phyloP scores from a whole-genome alignment of 2,113 vertebrate species.

The Morone chrysops region DNA sequence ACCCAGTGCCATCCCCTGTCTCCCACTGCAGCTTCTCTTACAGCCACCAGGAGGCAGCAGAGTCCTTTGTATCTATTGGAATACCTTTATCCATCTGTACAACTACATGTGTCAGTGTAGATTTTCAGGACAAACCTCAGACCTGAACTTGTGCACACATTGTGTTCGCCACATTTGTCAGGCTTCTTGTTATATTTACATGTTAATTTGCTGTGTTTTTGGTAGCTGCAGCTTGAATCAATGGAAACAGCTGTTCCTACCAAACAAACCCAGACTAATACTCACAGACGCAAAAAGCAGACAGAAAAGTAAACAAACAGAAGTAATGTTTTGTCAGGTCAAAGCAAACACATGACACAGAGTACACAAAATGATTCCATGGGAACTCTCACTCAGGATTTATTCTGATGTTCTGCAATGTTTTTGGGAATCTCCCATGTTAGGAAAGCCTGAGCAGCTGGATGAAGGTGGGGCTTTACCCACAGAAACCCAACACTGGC shows the following conservation, averaged over 20 bases:
- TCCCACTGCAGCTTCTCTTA: background rate
- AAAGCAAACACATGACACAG: slow-evolving; percentile 53
- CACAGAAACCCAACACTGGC: slow-evolving; percentile 50
- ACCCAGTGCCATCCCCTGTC: background rate
- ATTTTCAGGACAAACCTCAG: background rate
- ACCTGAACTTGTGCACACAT: background rate
- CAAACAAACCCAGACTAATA: slow-evolving; percentile 59
- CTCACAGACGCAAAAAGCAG: slow-evolving; percentile 32
- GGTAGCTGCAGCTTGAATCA: slow-evolving; percentile 42
- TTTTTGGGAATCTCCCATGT: slow-evolving; percentile 58
- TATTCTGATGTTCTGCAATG: slow-evolving; percentile 14
- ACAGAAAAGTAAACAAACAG: slow-evolving; percentile 53
- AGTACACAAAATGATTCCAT: slow-evolving; percentile 36
- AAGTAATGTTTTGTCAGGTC: slow-evolving; percentile 61
- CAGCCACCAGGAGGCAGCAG: slow-evolving; percentile 60
- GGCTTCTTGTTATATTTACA: slow-evolving; percentile 20
- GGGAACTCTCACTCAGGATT: slow-evolving; percentile 63
- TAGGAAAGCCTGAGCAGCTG: slow-evolving; percentile 67
- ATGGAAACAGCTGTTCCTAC: slow-evolving; percentile 72
- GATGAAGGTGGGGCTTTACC: slow-evolving; percentile 58
- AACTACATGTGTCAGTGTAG: slow-evolving; percentile 1
- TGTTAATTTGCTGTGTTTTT: slow-evolving; percentile 12
- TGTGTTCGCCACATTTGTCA: slow-evolving; percentile 10
- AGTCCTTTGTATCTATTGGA: background rate
- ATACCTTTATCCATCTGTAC: background rate